phyloP scores from a whole-genome alignment of 1,140 invertebrate genomes.

The Plutomurus gul region DNA sequence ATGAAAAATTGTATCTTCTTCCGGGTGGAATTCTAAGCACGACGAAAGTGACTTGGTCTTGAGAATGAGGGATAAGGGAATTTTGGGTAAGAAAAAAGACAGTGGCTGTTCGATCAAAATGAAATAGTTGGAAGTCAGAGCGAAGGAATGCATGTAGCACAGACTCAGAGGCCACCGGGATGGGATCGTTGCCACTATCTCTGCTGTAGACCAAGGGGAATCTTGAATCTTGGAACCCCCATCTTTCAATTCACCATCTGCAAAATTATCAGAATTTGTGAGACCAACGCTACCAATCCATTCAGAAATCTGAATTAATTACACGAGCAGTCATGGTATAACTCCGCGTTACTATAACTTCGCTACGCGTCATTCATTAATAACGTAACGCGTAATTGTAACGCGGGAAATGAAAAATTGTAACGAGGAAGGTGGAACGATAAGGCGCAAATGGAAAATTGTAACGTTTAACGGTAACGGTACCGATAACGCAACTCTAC shows the following conservation, averaged over 20 bases:
- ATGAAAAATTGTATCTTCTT: slow-evolving; percentile 75
- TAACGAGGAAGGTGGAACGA: too few species aligned
- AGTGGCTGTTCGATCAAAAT: slow-evolving; percentile 83
- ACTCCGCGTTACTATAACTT: too few species aligned
- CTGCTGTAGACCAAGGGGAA: slow-evolving; percentile 70
- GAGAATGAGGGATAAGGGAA: slow-evolving; percentile 65
- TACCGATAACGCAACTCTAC: too few species aligned
- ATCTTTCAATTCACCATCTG: slow-evolving; percentile 56
- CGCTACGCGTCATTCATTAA: too few species aligned
- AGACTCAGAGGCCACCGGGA: slow-evolving; percentile 76
- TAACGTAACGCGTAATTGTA: too few species aligned
- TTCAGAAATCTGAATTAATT: too few species aligned
- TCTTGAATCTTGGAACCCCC: slow-evolving; percentile 14
- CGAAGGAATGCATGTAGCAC: slow-evolving; percentile 88
- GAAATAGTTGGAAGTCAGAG: slow-evolving; percentile 80
- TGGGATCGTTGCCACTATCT: slow-evolving; percentile 70
- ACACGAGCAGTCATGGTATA: too few species aligned
- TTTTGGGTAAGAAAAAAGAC: slow-evolving; percentile 67
- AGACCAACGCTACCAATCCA: too few species aligned
- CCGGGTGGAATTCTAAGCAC: slow-evolving; percentile 72
- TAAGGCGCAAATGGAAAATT: too few species aligned
- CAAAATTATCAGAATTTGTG: too few species aligned
- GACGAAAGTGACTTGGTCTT: slow-evolving; percentile 65
- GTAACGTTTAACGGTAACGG: too few species aligned
- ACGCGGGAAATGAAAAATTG: too few species aligned